phyloP scores from a whole-genome alignment of 2,797 vertebrate genomes.

The Diceros bicornis region DNA sequence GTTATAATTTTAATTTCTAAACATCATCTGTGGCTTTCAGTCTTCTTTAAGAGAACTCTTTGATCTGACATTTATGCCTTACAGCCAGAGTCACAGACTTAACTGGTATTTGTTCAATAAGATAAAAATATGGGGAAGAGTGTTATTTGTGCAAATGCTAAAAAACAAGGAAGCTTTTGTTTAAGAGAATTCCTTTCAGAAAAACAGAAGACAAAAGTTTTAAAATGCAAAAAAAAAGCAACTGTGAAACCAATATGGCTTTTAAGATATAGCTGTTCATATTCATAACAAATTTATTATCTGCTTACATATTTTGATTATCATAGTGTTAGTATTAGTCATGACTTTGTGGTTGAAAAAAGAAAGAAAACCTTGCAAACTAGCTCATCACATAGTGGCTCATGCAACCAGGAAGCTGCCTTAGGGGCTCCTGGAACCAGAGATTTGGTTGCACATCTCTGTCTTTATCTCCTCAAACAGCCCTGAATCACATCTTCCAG shows the following conservation, averaged over 20 bases:
- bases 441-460: background rate
- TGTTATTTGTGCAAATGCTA: background rate
- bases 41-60: conserved; percentile 37
- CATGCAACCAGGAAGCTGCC: background rate
- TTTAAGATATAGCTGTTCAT: conserved; percentile 21
- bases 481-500: background rate
- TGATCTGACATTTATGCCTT: conserved; percentile 54
- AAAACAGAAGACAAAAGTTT: conserved; percentile 40
- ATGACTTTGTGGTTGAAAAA: conserved; percentile 31
- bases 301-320: conserved; percentile 40
- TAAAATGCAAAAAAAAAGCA: background rate
- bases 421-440: background rate
- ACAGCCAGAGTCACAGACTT: background rate
- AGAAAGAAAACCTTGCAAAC: background rate
- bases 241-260: background rate
- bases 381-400: background rate
- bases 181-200: conserved; percentile 65
- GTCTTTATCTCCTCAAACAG: background rate
- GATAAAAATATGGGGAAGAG: background rate
- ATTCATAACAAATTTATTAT: background rate
- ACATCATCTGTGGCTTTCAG: background rate
- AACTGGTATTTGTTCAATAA: conserved; percentile 47
- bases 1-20: conserved; percentile 4
- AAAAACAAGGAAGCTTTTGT: background rate
- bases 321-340: conserved; percentile 26